A percentile compares a stretch with the other conserved stretches of the same genome.
Conservation (phyloP, 2,113 vertebrate genomes). For the Pagrus major region DNA sequence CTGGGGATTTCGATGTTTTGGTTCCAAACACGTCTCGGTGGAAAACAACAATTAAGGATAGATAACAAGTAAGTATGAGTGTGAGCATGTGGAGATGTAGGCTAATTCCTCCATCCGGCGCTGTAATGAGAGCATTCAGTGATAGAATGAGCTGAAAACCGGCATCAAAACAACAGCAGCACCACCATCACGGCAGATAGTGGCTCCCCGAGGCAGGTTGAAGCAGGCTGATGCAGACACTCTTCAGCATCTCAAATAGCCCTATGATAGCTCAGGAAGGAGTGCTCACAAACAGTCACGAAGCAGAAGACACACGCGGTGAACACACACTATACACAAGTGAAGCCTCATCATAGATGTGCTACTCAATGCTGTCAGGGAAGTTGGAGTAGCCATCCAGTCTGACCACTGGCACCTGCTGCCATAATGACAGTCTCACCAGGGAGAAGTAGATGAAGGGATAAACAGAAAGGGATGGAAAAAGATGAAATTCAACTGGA, state of each 20-base stretch:
- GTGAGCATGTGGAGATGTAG: slow-evolving; percentile 48
- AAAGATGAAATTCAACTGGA: slow-evolving; percentile 18
- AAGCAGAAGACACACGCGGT: background rate
- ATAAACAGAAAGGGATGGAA: background rate
- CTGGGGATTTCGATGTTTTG: slow-evolving; percentile 61
- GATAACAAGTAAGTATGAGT: slow-evolving; percentile 49
- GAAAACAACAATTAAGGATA: slow-evolving; percentile 74
- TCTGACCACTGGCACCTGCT: slow-evolving; percentile 45
- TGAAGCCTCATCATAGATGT: slow-evolving; percentile 26
- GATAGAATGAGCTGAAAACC: slow-evolving; percentile 48
- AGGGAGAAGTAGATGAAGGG: slow-evolving; percentile 23
- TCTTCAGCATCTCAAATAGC: slow-evolving; percentile 66
- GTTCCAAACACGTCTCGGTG: slow-evolving; percentile 60
- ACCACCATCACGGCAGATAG: slow-evolving; percentile 33
- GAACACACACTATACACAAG: slow-evolving; percentile 21
- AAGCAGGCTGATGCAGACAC: slow-evolving; percentile 48
- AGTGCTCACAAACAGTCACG: slow-evolving; percentile 25
- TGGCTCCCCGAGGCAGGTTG: slow-evolving; percentile 49
- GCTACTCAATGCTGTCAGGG: slow-evolving; percentile 23
- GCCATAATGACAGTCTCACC: slow-evolving; percentile 40
- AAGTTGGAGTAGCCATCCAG: slow-evolving; percentile 39
- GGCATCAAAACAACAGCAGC: slow-evolving; percentile 51
- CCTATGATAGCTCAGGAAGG: slow-evolving; percentile 35
- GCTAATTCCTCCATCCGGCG: slow-evolving; percentile 49
- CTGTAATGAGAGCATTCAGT: slow-evolving; percentile 45